Evolutionary conservation across 2,888 invertebrate genomes (phyloP).

Genomic region (Calameuta pallipes): DNA sequence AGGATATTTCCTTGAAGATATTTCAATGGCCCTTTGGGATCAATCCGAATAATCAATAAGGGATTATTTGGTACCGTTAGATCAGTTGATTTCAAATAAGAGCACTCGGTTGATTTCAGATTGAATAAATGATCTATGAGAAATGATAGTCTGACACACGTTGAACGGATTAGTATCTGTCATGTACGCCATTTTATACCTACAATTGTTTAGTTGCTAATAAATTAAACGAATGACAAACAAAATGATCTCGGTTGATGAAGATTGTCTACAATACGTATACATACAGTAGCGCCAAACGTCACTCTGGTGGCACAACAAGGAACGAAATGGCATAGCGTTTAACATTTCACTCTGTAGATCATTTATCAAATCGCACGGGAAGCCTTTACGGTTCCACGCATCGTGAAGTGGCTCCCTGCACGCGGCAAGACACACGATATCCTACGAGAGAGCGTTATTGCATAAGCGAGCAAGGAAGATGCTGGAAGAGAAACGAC

Average conservation of each 20-base stretch:
- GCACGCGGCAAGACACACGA: not conserved
- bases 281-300: not conserved
- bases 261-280: not conserved
- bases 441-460: not conserved
- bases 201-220: not conserved
- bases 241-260: not conserved
- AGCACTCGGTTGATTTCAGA: not conserved
- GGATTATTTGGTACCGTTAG: not conserved
- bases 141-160: not conserved
- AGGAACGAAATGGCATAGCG: not conserved
- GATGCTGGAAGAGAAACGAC: not conserved
- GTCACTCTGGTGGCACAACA: not conserved
- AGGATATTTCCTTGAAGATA: not conserved
- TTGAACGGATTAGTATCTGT: not conserved
- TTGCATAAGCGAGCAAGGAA: not conserved
- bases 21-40: not conserved
- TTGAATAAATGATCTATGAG: not conserved
- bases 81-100: not conserved
- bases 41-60: not conserved
- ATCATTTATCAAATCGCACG: conserved; percentile 4
- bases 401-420: not conserved
- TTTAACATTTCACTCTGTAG: conserved; percentile 4
- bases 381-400: not conserved
- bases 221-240: not conserved
- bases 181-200: not conserved